phyloP scores from a whole-genome alignment of 2,797 vertebrate genomes.

The Cuculus canorus region DNA sequence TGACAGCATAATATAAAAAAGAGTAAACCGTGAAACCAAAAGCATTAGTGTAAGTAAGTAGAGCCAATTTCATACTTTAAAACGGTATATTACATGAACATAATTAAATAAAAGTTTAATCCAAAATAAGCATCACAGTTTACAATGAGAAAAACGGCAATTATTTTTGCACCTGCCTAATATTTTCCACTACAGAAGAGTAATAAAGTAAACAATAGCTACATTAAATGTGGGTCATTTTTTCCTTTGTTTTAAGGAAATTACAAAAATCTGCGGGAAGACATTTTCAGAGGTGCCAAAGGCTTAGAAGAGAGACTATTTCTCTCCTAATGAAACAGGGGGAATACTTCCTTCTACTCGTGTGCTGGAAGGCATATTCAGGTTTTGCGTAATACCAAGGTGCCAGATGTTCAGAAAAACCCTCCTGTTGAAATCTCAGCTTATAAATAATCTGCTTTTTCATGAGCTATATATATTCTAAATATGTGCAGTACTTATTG shows the following conservation, averaged over 20 bases:
- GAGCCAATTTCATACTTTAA: too few species aligned
- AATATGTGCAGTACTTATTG: neutral
- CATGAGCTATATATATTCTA: neutral
- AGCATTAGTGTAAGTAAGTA: too few species aligned
- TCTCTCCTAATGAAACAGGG: neutral
- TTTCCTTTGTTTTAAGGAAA: conserved; percentile 1
- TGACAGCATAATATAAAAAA: too few species aligned
- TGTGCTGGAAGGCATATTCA: neutral
- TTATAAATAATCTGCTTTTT: neutral
- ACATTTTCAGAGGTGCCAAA: neutral
- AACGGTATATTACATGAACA: too few species aligned
- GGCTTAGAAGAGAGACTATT: neutral
- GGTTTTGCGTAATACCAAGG: neutral
- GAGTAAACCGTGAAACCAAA: too few species aligned
- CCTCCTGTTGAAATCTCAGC: neutral
- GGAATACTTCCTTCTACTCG: neutral
- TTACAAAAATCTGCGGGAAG: neutral
- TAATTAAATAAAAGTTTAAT: too few species aligned
- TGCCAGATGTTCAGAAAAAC: neutral
- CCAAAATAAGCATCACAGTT: too few species aligned
- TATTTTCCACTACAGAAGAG: neutral
- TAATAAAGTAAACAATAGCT: neutral
- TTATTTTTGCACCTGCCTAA: too few species aligned
- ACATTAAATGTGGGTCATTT: neutral
- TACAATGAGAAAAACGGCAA: too few species aligned